Evolutionary conservation across 2,113 vertebrate species (phyloP).

Genomic region (Rhynchomys soricoides): DNA sequence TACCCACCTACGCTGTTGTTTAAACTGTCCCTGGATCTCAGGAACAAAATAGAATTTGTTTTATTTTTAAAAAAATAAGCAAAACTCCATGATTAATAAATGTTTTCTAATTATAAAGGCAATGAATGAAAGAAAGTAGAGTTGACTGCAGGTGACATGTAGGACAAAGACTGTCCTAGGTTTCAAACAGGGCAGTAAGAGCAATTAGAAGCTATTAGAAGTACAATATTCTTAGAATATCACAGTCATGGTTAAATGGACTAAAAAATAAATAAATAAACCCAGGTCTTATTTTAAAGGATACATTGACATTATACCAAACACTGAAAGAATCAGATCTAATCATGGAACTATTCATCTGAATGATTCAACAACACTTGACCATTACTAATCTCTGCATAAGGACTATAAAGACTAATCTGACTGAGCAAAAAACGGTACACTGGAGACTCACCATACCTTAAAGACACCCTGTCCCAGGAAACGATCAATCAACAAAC

Average conservation of each 20-base stretch:
- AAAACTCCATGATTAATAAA: slow-evolving; percentile 10
- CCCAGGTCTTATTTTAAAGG: slow-evolving; percentile 25
- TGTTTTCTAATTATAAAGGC: slow-evolving; percentile 33
- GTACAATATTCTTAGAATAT: slow-evolving; percentile 44
- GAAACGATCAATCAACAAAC: slow-evolving; percentile 25
- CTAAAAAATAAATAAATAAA: slow-evolving; percentile 46
- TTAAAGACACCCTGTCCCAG: slow-evolving; percentile 10
- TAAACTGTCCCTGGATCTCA: not conserved
- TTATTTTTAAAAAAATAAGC: not conserved
- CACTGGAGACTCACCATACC: not conserved
- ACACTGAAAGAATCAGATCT: slow-evolving; percentile 24
- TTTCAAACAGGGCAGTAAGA: slow-evolving; percentile 22
- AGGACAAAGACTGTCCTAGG: not conserved
- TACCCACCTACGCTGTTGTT: not conserved
- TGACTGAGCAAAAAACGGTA: not conserved
- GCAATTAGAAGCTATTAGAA: slow-evolving; percentile 42
- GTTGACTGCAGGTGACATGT: not conserved
- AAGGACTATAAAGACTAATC: not conserved
- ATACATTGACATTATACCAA: slow-evolving; percentile 27
- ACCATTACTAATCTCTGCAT: slow-evolving; percentile 8
- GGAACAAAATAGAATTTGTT: not conserved
- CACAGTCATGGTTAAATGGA: slow-evolving; percentile 20
- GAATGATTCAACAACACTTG: not conserved
- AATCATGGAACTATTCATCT: slow-evolving; percentile 51
- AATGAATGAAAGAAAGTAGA: not conserved